Conservation (phyloP, 2,888 invertebrate genomes). For the Lepidochrysops patricia region DNA sequence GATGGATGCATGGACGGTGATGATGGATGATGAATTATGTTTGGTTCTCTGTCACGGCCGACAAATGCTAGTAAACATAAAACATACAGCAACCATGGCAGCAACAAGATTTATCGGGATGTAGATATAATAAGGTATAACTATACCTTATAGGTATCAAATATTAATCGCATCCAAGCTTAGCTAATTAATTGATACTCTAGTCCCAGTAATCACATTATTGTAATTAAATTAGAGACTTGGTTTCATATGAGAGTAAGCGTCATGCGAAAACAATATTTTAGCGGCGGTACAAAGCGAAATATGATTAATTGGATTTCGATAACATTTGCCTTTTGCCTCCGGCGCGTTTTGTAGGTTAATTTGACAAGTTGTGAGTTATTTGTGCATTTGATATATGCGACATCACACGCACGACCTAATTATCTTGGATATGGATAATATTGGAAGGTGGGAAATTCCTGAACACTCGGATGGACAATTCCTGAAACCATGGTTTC, state of each 20-base stretch:
- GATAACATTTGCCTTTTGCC: conserved; percentile 4
- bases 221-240: neutral
- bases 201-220: neutral
- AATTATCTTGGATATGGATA: too few species aligned
- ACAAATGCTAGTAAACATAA: too few species aligned
- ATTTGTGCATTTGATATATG: conserved; percentile 2
- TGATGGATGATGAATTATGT: too few species aligned
- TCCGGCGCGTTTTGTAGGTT: neutral
- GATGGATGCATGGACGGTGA: neutral
- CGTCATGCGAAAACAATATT: neutral
- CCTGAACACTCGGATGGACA: too few species aligned
- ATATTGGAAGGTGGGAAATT: too few species aligned
- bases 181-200: neutral
- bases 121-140: too few species aligned
- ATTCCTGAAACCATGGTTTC: too few species aligned
- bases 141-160: neutral
- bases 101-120: too few species aligned
- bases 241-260: neutral
- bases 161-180: neutral
- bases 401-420: neutral
- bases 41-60: too few species aligned
- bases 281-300: neutral
- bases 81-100: too few species aligned
- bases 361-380: conserved; percentile 6
- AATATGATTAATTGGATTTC: neutral